Base-by-base conservation (phyloP, 1,140 invertebrate genomes). In the Nephotettix cincticeps region DNA sequence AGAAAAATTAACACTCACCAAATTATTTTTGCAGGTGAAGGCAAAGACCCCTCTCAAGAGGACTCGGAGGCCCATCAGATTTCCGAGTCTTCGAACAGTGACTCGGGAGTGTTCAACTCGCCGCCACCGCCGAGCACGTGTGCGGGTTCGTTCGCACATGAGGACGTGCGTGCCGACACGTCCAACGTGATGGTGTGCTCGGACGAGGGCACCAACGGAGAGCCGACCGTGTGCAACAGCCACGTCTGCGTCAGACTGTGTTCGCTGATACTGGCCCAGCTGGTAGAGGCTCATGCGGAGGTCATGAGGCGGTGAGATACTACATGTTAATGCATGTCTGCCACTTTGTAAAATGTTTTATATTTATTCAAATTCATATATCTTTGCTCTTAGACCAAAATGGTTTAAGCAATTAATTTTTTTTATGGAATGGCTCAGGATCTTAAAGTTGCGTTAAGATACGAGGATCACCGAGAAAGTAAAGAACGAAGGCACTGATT, bases 171-270 rank as follows among this genome's bases (percentile, higher is more conserved):
- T 43, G 72, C 72, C 1, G 4, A 19, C 4, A 54, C 47, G 11
- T 6, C 6, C 6, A 17, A 17, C 36, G 17, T 17, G 36, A 6
- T 9, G 36, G 47, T 54, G 47, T 54, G 47, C 47, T 14, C 13
- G 13, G 47, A 54, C 29, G 63, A 19, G n/a, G 23, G 28, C 13
- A 32, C 2, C 28, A 36, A 51, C 45, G 27, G 9, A 29, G 40
- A 54, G 17, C 23, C 29, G 1, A 27, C 45, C 25, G 64, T 71
- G 25, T 56, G 64, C 47, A 71, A 70, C 40, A 78, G 84, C 71
- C 79, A 88, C 77, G 89, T 91, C 13, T 93, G 90, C 78, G 89
- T 88, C 45, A 88, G 90, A 73, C 84, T 93, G 23, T 92, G 91
- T 79, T 87, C 88, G 1, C 81, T 92, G 27, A 88, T 94, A 66